A percentile compares a stretch with the other conserved stretches of the same genome.
Conservation (phyloP, 2,888 invertebrate genomes). For the Dioctria rufipes region DNA sequence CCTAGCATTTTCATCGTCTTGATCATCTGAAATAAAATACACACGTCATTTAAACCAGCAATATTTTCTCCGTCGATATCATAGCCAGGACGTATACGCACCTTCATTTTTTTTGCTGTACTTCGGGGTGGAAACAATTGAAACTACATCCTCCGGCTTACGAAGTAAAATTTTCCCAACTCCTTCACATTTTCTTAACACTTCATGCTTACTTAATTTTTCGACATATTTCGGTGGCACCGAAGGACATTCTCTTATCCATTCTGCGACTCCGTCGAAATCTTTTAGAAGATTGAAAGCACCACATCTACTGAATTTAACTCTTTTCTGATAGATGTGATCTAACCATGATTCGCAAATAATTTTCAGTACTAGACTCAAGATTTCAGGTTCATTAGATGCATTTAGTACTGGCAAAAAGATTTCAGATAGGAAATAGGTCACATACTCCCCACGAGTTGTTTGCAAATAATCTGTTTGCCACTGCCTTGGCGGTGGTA, state of each 20-base stretch:
- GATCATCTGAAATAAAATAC: conserved; percentile 31
- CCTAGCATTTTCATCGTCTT: conserved; percentile 73
- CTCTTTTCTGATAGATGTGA: conserved; percentile 85
- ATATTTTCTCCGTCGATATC: neutral
- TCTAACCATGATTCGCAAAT: conserved; percentile 92
- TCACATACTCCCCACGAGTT: conserved; percentile 78
- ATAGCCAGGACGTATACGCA: conserved; percentile 34
- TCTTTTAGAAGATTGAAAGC: conserved; percentile 86
- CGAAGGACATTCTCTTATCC: conserved; percentile 79
- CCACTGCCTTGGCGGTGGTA: conserved; percentile 83
- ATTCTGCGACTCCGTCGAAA: conserved; percentile 83
- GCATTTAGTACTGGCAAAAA: conserved; percentile 84
- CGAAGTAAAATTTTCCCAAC: conserved; percentile 85
- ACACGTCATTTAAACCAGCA: no score
- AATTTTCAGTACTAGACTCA: conserved; percentile 84
- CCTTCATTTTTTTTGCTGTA: conserved; percentile 63
- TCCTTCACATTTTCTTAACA: conserved; percentile 82
- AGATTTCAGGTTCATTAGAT: conserved; percentile 80
- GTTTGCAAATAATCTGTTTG: conserved; percentile 72
- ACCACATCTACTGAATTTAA: conserved; percentile 86
- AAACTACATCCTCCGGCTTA: conserved; percentile 87
- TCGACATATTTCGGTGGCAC: conserved; percentile 73
- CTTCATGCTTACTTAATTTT: conserved; percentile 72
- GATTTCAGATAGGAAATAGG: conserved; percentile 82
- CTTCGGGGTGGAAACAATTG: conserved; percentile 75